A percentile compares a stretch with the other conserved stretches of the same genome.
These are phyloP conservation scores for Thaumetopoea pityocampa DNA, from an alignment of 1,140 invertebrate genomes.

Conservation along the genomic window DNA sequence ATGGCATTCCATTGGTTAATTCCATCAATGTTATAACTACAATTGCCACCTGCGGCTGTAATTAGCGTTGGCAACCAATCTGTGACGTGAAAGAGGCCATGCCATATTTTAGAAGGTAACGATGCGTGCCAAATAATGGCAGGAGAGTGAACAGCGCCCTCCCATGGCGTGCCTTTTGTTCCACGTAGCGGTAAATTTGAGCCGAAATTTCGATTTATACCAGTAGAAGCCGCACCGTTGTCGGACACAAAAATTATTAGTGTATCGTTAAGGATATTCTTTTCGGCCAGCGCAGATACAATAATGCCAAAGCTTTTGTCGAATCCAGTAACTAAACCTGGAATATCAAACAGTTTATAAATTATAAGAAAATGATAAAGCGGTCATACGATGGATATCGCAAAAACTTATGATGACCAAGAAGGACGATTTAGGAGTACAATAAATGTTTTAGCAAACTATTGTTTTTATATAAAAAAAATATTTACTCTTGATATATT, in stretches of 20 bases:
- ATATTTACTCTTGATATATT: too few relatives aligned
- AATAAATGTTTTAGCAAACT: too few relatives aligned
- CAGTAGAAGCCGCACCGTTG: slow-evolving; percentile 85
- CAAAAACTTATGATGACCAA: too few relatives aligned
- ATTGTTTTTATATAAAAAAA: too few relatives aligned
- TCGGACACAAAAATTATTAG: slow-evolving; percentile 85
- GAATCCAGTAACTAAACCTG: slow-evolving; percentile 33
- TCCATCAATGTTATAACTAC: slow-evolving; percentile 76
- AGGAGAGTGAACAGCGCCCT: slow-evolving; percentile 85
- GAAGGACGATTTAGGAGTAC: too few relatives aligned
- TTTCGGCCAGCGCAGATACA: slow-evolving; percentile 80
- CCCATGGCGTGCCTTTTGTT: slow-evolving; percentile 86
- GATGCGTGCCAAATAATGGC: slow-evolving; percentile 87
- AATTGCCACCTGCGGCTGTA: slow-evolving; percentile 25
- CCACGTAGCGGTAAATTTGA: slow-evolving; percentile 91
- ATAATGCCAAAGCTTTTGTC: slow-evolving; percentile 85
- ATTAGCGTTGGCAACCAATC: slow-evolving; percentile 91
- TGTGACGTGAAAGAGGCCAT: slow-evolving; percentile 85
- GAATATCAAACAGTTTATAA: too few relatives aligned
- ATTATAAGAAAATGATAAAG: too few relatives aligned
- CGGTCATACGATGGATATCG: too few relatives aligned
- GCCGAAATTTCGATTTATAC: slow-evolving; percentile 84
- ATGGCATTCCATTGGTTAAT: slow-evolving; percentile 81
- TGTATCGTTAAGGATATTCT: slow-evolving; percentile 80
- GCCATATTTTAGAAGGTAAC: slow-evolving; percentile 77